These are phyloP conservation scores for Sciaenops ocellatus DNA, from an alignment of 2,797 vertebrate species.

Conservation along the genomic window DNA sequence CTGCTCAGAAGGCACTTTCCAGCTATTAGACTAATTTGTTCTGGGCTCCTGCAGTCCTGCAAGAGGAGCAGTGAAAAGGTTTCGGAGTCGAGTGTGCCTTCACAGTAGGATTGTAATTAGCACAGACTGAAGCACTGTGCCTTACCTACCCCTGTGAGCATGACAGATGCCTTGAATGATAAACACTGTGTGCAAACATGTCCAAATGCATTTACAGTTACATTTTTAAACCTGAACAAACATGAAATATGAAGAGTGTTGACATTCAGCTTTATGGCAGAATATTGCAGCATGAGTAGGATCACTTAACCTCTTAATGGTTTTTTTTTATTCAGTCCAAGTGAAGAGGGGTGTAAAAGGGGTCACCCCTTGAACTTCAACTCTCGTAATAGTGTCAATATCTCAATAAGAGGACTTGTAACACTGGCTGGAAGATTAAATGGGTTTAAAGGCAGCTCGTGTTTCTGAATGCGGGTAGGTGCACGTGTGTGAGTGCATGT, in stretches of 20 bases:
- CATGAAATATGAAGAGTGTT: conserved; percentile 18
- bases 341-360: conserved; percentile 50
- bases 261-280: conserved; percentile 37
- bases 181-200: conserved; percentile 28
- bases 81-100: conserved; percentile 36
- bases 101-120: conserved; percentile 70
- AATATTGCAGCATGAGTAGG: conserved; percentile 11
- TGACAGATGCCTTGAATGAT: conserved; percentile 56
- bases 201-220: conserved; percentile 33
- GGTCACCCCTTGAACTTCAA: conserved; percentile 61
- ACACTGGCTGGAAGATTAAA: conserved; percentile 46
- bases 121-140: conserved; percentile 49
- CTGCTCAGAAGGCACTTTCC: conserved; percentile 70
- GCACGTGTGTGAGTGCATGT: conserved; percentile 21
- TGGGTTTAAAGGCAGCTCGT: conserved; percentile 28
- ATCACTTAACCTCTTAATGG: conserved; percentile 56
- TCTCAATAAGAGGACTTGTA: conserved; percentile 52
- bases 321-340: conserved; percentile 43
- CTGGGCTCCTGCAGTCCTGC: conserved; percentile 58
- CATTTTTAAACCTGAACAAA: conserved; percentile 33
- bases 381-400: conserved; percentile 56
- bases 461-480: conserved; percentile 14
- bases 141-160: conserved; percentile 26
- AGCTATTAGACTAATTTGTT: conserved; percentile 75
- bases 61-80: conserved; percentile 46